Evolutionary conservation across 1,140 invertebrate genomes (phyloP).

Genomic region (Fopius arisanus): DNA sequence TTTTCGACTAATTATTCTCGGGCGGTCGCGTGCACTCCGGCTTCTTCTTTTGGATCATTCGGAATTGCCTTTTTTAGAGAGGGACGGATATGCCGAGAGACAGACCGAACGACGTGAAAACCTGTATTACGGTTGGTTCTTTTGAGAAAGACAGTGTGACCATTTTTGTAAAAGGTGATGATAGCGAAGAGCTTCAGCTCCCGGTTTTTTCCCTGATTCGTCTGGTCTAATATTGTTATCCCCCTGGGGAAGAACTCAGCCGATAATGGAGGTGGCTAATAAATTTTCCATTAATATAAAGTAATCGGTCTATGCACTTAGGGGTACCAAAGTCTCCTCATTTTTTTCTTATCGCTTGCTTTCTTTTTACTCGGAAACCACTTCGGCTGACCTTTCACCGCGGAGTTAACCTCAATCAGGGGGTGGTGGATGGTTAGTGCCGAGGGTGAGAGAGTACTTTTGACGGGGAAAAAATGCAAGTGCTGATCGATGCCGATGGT

Average conservation of each 20-base stretch:
- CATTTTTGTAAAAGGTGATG: not conserved
- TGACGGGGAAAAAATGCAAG: slow-evolving; percentile 10
- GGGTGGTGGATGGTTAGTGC: not conserved
- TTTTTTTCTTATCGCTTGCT: slow-evolving; percentile 14
- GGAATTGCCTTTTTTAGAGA: slow-evolving; percentile 10
- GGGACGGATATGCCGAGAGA: not conserved
- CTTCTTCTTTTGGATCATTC: not conserved
- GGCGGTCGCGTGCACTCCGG: slow-evolving; percentile 17
- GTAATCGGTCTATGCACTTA: slow-evolving; percentile 66
- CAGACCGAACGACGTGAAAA: not conserved
- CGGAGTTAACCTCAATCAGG: slow-evolving; percentile 23
- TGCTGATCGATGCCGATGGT: slow-evolving; percentile 20
- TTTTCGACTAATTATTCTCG: slow-evolving; percentile 38
- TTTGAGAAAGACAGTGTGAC: not conserved
- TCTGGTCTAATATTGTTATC: not conserved
- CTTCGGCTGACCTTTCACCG: slow-evolving; percentile 43
- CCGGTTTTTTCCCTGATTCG: not conserved
- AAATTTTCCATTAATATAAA: slow-evolving; percentile 64
- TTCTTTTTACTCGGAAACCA: slow-evolving; percentile 56
- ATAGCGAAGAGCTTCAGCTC: not conserved
- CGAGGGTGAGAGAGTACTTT: slow-evolving; percentile 5
- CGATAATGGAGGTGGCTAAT: not conserved
- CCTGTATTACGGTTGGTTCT: not conserved
- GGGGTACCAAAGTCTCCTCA: slow-evolving; percentile 34
- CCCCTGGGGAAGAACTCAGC: not conserved